Evolutionary conservation across 2,113 vertebrate species (phyloP), one percentile per base, ranked within the genome.

Genomic region (Neofelis nebulosa): DNA sequence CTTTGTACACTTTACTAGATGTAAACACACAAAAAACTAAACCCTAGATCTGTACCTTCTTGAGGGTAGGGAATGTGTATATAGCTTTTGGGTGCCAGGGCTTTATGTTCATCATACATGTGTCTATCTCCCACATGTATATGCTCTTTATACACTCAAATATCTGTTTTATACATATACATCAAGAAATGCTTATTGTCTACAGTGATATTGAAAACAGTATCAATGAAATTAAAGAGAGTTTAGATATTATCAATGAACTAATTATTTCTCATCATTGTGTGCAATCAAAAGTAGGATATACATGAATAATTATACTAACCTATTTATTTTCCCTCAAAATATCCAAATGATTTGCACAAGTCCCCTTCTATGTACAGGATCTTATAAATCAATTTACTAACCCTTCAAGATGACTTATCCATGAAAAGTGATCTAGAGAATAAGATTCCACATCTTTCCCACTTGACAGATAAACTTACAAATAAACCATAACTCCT

Each of bases 241-340:
- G 4, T n/a, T 93, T 38, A 88, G 31, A 33, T 91, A 83, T 50
- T 23, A 92, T 15, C 27, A 50, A n/a, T 66, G 16, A 18, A n/a
- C 82, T 79, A 89, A 89, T 95, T 95, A 94, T 18, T 23, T 95
- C 48, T 93, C 80, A 97, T 33, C 16, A 50, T 0, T 15, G 0
- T 52, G 48, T 68, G 4, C 3, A 45, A 52, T 68, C 69, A 95
- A 48, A 63, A 63, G 19, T 48, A 65, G 0, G 8, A 69, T 31
- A 10, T 80, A 13, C 31, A 79, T 69, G 36, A 92, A 71, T 78
- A 91, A 95, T 89, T 89, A 45, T 50, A 25, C 33, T 86, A 66
- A 93, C 9, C n/a, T 85, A 65, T 86, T 79, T 96, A 57, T 93
- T 89, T 95, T 95, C 87, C 36, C 73, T 80, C 93, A 68, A 89